Conservation (phyloP, 2,113 vertebrate species). For the Cepphus grylle region DNA sequence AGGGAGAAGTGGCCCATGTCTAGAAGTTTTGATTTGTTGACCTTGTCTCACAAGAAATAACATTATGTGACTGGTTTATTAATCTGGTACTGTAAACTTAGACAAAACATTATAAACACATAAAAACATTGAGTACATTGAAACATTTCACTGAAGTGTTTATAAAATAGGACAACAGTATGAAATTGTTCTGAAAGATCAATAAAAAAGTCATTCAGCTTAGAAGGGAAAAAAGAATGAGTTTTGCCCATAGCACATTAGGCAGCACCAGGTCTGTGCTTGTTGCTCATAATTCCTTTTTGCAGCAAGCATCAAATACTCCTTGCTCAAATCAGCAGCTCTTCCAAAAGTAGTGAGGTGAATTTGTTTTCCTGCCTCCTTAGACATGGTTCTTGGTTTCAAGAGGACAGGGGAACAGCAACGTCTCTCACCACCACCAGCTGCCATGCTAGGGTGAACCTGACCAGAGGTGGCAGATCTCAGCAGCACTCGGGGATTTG, state of each 20-base stretch:
- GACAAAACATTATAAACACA: neutral
- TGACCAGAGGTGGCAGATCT: neutral
- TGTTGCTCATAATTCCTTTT: neutral
- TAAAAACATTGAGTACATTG: neutral
- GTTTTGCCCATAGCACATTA: neutral
- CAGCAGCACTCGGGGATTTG: neutral
- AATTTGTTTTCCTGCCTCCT: neutral
- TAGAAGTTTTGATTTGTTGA: neutral
- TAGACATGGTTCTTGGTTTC: neutral
- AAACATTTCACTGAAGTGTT: neutral
- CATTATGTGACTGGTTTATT: neutral
- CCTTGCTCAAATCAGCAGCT: neutral
- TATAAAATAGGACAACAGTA: neutral
- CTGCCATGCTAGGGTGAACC: fast-evolving
- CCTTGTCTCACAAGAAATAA: neutral
- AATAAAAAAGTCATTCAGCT: neutral
- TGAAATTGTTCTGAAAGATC: neutral
- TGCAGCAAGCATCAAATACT: neutral
- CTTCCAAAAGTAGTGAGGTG: neutral
- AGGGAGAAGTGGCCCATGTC: neutral
- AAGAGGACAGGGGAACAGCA: neutral
- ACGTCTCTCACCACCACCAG: neutral
- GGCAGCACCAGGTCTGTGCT: neutral
- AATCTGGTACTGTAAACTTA: neutral
- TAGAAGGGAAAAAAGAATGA: neutral